Evolutionary conservation across 2,797 vertebrate genomes (phyloP), one percentile per base, ranked within the genome.

Genomic region (Chaetodon trifasciatus): DNA sequence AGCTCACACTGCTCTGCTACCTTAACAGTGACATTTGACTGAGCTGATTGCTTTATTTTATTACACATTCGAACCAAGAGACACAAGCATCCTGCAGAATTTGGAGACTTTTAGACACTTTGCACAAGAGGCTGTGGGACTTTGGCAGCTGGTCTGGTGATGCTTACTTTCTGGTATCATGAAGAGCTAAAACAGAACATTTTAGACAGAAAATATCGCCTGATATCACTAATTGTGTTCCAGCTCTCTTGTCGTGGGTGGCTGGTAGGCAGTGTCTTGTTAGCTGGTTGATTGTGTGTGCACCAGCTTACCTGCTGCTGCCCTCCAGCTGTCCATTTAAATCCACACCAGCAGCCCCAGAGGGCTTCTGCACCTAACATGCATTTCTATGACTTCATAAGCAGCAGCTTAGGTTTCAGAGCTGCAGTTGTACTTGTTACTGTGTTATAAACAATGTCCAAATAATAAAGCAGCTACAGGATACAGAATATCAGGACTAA

Each of bases 251-350:
- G 24, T 53, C 17, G 88, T 96, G 95, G 96, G 85, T 81, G 94
- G 94, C 85, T 94, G 91, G 94, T 56, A 91, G 97, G 97, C 97
- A 98, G 97, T 98, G 97, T 96, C 95, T 92, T 92, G 97, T 97
- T 97, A 97, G 97, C 97, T 98, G 97, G 96, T 97, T 78, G 92
- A 50, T 74, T 88, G 6, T 88, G 81, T 46, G 55, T 79, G 70
- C 83, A 92, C 91, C 97, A 96, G 97, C 96, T 97, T 95, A 96
- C 96, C 78, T 94, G 92, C 93, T 94, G 62, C 93, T 97, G 97
- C 97, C 94, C 64, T 92, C 94, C 90, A 92, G 88, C 95, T 94
- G 86, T 88, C 93, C 90, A 84, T 70, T 61, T 4, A 42, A 74
- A 77, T 46, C 83, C 49, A 75, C 84, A 53, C 6, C 66, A 44